phyloP scores from a whole-genome alignment of 2,113 vertebrate species.

The Hippocampus mohnikei region DNA sequence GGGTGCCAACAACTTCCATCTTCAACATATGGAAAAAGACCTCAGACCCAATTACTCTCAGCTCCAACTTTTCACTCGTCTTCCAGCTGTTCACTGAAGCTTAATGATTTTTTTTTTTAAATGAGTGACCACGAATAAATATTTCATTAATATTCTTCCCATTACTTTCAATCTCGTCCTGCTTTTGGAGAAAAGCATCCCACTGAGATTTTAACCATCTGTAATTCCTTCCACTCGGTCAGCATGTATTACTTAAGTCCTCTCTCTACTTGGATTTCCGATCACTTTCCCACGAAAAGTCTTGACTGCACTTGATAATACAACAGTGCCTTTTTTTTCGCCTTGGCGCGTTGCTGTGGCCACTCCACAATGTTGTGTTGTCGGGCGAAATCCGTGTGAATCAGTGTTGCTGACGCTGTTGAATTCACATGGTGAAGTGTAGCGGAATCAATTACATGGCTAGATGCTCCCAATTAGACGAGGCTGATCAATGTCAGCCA shows the following conservation, averaged over 20 bases:
- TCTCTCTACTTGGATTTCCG: too few species aligned
- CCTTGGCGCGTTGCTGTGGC: neutral
- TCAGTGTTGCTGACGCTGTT: slow-evolving; percentile 66
- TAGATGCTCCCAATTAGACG: slow-evolving; percentile 74
- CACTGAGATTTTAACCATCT: neutral
- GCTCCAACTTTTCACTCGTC: neutral
- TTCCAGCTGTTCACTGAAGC: slow-evolving; percentile 1
- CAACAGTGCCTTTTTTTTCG: neutral
- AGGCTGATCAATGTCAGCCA: slow-evolving; percentile 73
- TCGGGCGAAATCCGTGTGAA: slow-evolving; percentile 32
- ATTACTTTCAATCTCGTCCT: neutral
- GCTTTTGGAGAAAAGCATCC: neutral
- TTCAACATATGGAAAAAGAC: slow-evolving; percentile 5
- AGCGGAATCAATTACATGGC: slow-evolving; percentile 74
- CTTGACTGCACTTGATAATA: neutral
- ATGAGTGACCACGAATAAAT: neutral
- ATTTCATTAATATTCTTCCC: neutral
- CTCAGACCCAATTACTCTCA: slow-evolving; percentile 1
- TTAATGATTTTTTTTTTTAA: neutral
- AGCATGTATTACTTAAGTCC: too few species aligned
- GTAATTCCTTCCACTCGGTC: neutral
- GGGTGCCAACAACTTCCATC: slow-evolving; percentile 11
- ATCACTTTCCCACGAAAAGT: too few species aligned
- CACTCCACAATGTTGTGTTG: neutral
- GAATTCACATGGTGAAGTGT: slow-evolving; percentile 69